These are phyloP conservation scores for Caenorhabditis latens DNA, from an alignment of 1,140 invertebrate species.

Conservation along the genomic window DNA sequence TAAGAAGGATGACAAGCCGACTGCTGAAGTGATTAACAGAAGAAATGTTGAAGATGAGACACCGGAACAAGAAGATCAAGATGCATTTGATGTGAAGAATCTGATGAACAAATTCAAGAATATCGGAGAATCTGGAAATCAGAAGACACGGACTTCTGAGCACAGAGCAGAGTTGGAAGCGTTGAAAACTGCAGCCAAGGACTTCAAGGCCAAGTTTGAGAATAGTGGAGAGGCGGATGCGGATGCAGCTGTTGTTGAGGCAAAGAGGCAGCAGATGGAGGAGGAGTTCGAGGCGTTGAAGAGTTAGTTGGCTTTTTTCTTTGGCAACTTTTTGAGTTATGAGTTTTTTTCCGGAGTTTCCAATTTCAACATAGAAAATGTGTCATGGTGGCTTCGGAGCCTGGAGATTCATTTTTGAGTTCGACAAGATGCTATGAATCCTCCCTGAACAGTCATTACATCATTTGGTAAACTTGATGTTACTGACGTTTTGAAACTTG, in stretches of 20 bases:
- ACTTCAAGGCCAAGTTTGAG: constrained; percentile 68
- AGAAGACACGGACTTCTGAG: constrained; percentile 24
- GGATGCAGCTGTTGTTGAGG: constrained; percentile 64
- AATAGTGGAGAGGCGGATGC: constrained; percentile 63
- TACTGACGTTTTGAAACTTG: too few species aligned
- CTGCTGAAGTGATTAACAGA: constrained; percentile 71
- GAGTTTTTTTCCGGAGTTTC: too few species aligned
- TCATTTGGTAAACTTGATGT: too few species aligned
- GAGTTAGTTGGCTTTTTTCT: constrained; percentile 66
- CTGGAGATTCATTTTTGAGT: too few species aligned
- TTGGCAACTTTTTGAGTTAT: too few species aligned
- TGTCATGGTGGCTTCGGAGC: too few species aligned
- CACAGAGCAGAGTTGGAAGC: constrained; percentile 70
- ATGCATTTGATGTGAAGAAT: constrained; percentile 77
- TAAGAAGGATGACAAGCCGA: constrained; percentile 69
- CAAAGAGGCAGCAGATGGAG: constrained; percentile 73
- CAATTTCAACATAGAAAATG: too few species aligned
- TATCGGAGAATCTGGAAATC: constrained; percentile 68
- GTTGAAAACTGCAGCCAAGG: constrained; percentile 67
- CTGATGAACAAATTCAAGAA: constrained; percentile 78
- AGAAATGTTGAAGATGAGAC: constrained; percentile 61
- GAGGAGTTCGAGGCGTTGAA: constrained; percentile 77
- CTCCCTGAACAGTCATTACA: too few species aligned
- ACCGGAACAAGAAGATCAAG: constrained; percentile 69
- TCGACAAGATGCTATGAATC: too few species aligned